Evolutionary conservation across 2,113 vertebrate species (phyloP).

Genomic region (Sitta europaea): DNA sequence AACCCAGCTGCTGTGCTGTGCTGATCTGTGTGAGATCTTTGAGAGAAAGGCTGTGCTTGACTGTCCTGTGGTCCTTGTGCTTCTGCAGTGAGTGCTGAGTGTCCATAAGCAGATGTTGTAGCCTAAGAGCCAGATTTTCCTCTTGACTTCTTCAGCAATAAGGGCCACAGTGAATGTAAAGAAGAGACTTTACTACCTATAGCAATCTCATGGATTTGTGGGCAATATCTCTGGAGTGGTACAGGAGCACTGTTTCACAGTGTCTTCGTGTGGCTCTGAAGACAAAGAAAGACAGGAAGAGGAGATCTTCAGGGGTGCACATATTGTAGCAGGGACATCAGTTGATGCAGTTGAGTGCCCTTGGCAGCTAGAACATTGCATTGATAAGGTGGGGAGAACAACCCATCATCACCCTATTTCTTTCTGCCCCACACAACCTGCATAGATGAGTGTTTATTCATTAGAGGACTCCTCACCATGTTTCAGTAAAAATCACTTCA

Average conservation of each 20-base stretch:
- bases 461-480: not conserved
- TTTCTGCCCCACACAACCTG: not conserved
- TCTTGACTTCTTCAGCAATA: not conserved
- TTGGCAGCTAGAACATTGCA: not conserved
- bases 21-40: not conserved
- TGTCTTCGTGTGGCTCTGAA: not conserved
- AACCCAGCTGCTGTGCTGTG: not conserved
- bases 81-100: not conserved
- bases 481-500: not conserved
- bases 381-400: not conserved
- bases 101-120: not conserved
- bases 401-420: not conserved
- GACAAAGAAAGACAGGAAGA: not conserved
- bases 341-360: not conserved
- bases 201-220: not conserved
- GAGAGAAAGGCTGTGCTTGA: not conserved
- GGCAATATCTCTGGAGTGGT: not conserved
- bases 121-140: not conserved
- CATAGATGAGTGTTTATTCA: not conserved
- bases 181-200: not conserved
- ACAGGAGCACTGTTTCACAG: not conserved
- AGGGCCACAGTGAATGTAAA: not conserved
- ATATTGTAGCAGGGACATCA: not conserved
- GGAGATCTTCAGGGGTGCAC: not conserved
- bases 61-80: not conserved